phyloP scores from a whole-genome alignment of 2,888 invertebrate genomes.

The Temnothorax unifasciatus region DNA sequence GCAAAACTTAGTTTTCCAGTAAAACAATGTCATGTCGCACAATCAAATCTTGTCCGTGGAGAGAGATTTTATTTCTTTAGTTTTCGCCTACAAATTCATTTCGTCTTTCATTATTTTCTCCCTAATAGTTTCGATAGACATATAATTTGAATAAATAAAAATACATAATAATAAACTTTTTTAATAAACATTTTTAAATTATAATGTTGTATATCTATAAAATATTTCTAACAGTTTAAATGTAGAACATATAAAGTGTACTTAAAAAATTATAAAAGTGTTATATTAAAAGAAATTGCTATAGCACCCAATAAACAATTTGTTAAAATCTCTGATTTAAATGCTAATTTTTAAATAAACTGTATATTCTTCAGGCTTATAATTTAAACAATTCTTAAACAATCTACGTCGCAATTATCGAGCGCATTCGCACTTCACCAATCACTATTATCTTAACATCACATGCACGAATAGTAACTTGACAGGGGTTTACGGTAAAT shows the following conservation, averaged over 20 bases:
- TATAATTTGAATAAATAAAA: neutral
- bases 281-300: neutral
- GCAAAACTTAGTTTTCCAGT: conserved; percentile 5
- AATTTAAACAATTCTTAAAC: neutral
- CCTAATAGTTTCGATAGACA: neutral
- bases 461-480: neutral
- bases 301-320: neutral
- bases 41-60: conserved; percentile 39
- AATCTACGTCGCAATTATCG: neutral
- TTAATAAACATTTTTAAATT: neutral
- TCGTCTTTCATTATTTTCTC: neutral
- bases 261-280: neutral
- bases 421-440: neutral
- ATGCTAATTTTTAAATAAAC: neutral
- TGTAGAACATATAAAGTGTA: neutral
- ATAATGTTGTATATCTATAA: neutral
- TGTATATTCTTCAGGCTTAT: neutral
- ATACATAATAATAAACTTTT: conserved; percentile 1
- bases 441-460: neutral
- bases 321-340: neutral
- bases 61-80: conserved; percentile 6
- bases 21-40: conserved; percentile 18
- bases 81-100: neutral
- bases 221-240: neutral
- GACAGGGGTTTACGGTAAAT: neutral